A percentile compares a stretch with the other conserved stretches of the same genome.
Evolutionary conservation across 2,888 invertebrate species (phyloP).

Genomic region (Ganaspis brasiliensis): DNA sequence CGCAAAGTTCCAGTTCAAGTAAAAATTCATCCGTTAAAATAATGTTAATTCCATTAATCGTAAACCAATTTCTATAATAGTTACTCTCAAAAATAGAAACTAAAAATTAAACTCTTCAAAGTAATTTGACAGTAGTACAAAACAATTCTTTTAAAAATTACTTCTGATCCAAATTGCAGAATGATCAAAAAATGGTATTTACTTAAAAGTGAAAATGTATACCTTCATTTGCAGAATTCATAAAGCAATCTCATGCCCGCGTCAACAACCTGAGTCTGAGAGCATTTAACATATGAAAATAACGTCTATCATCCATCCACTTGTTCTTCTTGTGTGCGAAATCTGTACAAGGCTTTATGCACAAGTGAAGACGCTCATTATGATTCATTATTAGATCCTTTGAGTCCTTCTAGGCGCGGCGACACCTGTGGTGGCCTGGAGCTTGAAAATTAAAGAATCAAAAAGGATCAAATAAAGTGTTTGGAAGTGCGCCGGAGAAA

Average conservation of each 20-base stretch:
- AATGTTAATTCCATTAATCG: too few species aligned
- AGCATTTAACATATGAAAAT: slow-evolving; percentile 72
- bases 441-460: slow-evolving; percentile 62
- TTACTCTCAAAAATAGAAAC: too few species aligned
- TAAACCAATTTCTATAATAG: too few species aligned
- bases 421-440: slow-evolving; percentile 70
- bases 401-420: slow-evolving; percentile 71
- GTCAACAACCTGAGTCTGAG: slow-evolving; percentile 54
- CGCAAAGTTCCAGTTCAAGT: background rate
- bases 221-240: slow-evolving; percentile 20
- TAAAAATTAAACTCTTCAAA: too few species aligned
- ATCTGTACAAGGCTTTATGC: slow-evolving; percentile 61
- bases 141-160: too few species aligned
- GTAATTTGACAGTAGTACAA: too few species aligned
- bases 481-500: slow-evolving; percentile 35
- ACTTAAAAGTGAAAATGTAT: too few species aligned
- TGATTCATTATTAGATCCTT: slow-evolving; percentile 75
- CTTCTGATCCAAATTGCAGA: too few species aligned
- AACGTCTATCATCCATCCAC: slow-evolving; percentile 58
- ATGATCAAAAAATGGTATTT: too few species aligned
- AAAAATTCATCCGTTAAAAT: too few species aligned
- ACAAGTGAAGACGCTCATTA: slow-evolving; percentile 67
- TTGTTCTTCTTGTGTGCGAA: slow-evolving; percentile 55
- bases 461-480: slow-evolving; percentile 63
- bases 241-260: slow-evolving; percentile 41